Conservation (phyloP, 1,140 invertebrate species). For the Trichonephila clavipes region DNA sequence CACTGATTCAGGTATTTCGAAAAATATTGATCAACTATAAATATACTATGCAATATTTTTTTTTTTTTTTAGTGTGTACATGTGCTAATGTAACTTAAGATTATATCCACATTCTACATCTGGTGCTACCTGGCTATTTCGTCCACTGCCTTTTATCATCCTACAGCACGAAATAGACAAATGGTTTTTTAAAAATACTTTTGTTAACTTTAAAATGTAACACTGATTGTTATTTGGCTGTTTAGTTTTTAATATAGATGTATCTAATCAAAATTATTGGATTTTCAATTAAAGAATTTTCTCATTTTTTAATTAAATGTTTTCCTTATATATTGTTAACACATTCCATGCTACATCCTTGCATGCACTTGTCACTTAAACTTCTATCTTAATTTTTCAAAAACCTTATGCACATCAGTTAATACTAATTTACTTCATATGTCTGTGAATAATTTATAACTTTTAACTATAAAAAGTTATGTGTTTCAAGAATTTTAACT, state of each 20-base stretch:
- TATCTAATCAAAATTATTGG: background rate
- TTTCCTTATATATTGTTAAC: background rate
- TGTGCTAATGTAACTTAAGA: slow-evolving; percentile 1
- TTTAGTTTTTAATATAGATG: background rate
- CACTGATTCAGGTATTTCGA: background rate
- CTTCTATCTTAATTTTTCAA: background rate
- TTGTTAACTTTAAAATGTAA: background rate
- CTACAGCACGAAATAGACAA: slow-evolving; percentile 7
- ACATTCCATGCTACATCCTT: background rate
- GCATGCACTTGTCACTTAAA: background rate
- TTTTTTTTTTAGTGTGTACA: background rate
- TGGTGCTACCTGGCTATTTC: slow-evolving; percentile 72
- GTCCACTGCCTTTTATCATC: slow-evolving; percentile 63
- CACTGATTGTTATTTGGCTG: background rate
- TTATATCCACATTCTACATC: slow-evolving; percentile 18
- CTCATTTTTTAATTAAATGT: background rate
- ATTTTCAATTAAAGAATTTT: background rate
- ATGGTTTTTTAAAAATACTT: background rate
- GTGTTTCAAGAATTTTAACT: too few species aligned
- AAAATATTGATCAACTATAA: background rate
- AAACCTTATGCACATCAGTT: too few species aligned
- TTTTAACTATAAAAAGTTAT: too few species aligned
- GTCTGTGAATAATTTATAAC: too few species aligned
- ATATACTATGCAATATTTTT: slow-evolving; percentile 37
- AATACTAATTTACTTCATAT: too few species aligned